Conservation (phyloP, 1,140 invertebrate species). For the Drosophila kanapiae region DNA sequence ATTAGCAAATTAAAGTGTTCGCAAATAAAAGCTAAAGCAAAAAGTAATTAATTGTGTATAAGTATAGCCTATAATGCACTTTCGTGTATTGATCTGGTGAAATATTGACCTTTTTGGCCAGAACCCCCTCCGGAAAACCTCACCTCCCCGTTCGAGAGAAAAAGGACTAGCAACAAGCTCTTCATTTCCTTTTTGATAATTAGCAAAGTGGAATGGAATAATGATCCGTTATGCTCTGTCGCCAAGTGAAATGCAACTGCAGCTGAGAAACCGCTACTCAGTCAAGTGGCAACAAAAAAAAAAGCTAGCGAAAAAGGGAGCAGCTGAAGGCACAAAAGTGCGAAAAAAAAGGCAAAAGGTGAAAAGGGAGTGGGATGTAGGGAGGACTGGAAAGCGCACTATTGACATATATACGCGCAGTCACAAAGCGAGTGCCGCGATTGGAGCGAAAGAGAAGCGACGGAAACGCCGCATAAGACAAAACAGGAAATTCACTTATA, state of each 20-base stretch:
- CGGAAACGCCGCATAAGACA: conserved; percentile 79
- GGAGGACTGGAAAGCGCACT: conserved; percentile 83
- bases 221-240: conserved; percentile 48
- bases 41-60: conserved; percentile 30
- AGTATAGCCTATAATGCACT: conserved; percentile 8
- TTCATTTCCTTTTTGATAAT: conserved; percentile 20
- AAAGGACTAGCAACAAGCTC: conserved; percentile 25
- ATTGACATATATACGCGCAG: conserved; percentile 85
- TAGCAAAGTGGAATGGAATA: conserved; percentile 43
- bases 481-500: conserved; percentile 80
- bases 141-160: background rate
- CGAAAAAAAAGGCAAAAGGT: conserved; percentile 34
- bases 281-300: conserved; percentile 69
- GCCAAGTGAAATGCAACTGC: conserved; percentile 55
- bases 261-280: conserved; percentile 66
- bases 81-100: conserved; percentile 31
- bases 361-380: conserved; percentile 14
- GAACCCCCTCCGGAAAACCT: conserved; percentile 9
- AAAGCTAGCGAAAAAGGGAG: conserved; percentile 54
- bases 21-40: background rate
- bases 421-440: conserved; percentile 55
- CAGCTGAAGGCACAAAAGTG: conserved; percentile 56
- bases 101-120: conserved; percentile 45
- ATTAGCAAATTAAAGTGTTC: conserved; percentile 20
- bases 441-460: conserved; percentile 32